Evolutionary conservation across 2,888 invertebrate species (phyloP), one percentile per base, ranked within the genome.

Genomic region (Drosophila atripex): DNA sequence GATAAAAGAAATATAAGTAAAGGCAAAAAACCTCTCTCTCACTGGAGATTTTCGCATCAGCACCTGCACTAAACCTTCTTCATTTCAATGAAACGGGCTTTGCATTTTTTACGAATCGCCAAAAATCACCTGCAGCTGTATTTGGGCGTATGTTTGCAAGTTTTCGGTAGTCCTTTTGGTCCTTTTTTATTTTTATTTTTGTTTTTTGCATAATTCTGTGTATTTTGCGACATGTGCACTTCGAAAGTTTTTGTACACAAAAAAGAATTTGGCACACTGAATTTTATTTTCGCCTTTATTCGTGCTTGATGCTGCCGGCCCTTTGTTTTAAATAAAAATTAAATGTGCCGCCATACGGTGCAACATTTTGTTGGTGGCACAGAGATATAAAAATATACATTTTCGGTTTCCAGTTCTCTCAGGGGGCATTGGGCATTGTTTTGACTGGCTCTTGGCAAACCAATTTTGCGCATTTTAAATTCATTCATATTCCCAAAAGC

Each of bases 81-180:
- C 71, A 55, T 71, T 53, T 70, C 53, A 54, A 43, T 71, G 71
- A 23, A 60, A 46, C 41, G 32, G 49, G 55, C 59, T 83, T 54
- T 72, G 66, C 63, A 63, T 68, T 84, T 66, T 75, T 71, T 57
- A 64, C 47, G 51, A 71, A 57, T 71, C 63, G 65, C 39, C 68
- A 66, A 70, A 73, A 77, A 71, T 83, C 84, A 80, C 82, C 86
- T 86, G 84, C 86, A 83, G 80, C 84, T 86, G 70, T 74, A 65
- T 73, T 73, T 54, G 52, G 16, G 59, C 56, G 54, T 65, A 59
- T 68, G 73, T 43, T 46, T 38, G 47, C 71, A n/a, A 71, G 50
- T 69, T 75, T 73, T 68, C 49, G 52, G 41, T 55, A 28, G 18
- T 45, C 9, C 38, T 47, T 64, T 14, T 46, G 30, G 51, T 63